A percentile compares a stretch with the other conserved stretches of the same genome.
Conservation (phyloP, 2,797 vertebrate species). For the Pterois miles region DNA sequence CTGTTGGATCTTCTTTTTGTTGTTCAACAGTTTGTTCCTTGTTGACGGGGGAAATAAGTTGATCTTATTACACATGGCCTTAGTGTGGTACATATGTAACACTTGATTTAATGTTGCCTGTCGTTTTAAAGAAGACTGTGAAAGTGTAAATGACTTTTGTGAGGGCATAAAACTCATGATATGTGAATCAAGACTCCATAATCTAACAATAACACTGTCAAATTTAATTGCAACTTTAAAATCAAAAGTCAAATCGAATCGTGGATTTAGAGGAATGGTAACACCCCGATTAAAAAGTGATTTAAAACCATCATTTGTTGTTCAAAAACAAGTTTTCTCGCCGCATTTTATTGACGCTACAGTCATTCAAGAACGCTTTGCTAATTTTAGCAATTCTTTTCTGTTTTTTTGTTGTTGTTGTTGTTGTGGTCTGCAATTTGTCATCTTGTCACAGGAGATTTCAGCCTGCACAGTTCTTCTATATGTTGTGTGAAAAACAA, state of each 20-base stretch:
- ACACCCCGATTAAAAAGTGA: accelerated
- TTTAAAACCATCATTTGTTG: not conserved
- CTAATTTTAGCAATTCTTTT: not conserved
- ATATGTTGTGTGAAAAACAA: slow-evolving; percentile 18
- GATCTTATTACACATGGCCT: no score
- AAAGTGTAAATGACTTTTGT: no score
- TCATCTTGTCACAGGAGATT: not conserved
- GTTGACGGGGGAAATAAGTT: no score
- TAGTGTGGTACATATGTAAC: no score
- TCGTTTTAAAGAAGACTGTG: no score
- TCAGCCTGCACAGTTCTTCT: not conserved
- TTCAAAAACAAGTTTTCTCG: not conserved
- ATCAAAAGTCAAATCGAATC: not conserved
- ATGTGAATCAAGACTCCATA: no score
- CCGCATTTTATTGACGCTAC: not conserved
- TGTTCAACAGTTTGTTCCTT: no score
- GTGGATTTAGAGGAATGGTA: not conserved
- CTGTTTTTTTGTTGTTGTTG: no score
- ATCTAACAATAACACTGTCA: no score
- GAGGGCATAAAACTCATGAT: no score
- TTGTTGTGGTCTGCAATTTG: not conserved
- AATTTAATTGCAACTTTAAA: not conserved
- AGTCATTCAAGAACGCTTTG: not conserved
- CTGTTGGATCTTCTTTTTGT: no score
- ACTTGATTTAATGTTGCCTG: no score